A percentile compares a stretch with the other conserved stretches of the same genome.
These are phyloP conservation scores for Pangasius krempfi DNA, from an alignment of 2,797 vertebrate species.

Conservation along the genomic window DNA sequence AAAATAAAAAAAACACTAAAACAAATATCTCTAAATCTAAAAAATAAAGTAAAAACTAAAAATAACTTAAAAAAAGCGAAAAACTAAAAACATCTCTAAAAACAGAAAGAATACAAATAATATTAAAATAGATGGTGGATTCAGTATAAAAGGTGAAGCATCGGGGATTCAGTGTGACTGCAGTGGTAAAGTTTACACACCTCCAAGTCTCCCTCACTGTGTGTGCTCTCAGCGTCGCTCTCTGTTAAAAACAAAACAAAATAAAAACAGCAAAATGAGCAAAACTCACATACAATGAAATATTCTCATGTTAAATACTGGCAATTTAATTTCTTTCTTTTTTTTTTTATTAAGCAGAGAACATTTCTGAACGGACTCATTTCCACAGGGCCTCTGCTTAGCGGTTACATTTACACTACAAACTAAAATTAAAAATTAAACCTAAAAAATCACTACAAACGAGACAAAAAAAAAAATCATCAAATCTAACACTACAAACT, in stretches of 20 bases:
- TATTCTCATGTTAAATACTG: not conserved
- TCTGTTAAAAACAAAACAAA: slow-evolving; percentile 15
- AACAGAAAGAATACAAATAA: not conserved
- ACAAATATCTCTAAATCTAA: not conserved
- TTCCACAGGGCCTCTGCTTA: not conserved
- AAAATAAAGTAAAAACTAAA: not conserved
- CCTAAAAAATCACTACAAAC: not conserved
- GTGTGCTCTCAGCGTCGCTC: slow-evolving; percentile 40
- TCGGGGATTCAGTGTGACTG: not conserved
- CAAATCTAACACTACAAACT: not conserved
- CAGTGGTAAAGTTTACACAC: slow-evolving; percentile 25
- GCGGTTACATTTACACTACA: not conserved
- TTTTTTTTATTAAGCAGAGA: not conserved
- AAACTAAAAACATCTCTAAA: too few relatives aligned
- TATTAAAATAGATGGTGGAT: too few relatives aligned
- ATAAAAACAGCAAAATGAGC: not conserved
- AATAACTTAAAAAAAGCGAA: not conserved
- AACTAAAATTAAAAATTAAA: not conserved
- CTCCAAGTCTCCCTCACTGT: slow-evolving; percentile 46
- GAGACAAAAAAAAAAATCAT: not conserved
- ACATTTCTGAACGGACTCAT: not conserved
- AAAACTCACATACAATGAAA: not conserved
- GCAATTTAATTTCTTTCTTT: not conserved
- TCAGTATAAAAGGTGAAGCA: not conserved
- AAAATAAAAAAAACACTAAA: too few relatives aligned